Evolutionary conservation across 1,140 invertebrate genomes (phyloP), one percentile per base, ranked within the genome.

Genomic region (Zophobas morio): DNA sequence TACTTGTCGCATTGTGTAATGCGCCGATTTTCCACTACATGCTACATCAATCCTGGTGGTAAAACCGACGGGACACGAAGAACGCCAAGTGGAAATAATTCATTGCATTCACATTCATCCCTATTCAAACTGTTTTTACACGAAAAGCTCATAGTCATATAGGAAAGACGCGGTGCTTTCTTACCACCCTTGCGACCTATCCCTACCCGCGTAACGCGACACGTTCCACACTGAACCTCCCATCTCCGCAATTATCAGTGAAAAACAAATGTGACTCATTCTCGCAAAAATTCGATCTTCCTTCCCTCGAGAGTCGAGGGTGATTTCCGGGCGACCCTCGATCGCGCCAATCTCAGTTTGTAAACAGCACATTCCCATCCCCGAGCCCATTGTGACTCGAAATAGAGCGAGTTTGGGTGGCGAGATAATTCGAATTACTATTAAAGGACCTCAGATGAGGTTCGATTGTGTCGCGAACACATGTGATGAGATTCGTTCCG

Each of bases 171-270:
- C 20, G 20, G 20, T 20, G 20, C 20, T 20, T 20, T 20, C 20
- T 20, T 20, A 20, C 20, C 20, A 20, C 79, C 66, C 77, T 54
- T 77, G 63, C 71, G 77, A 80, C 79, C 79, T 80, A 80, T 74
- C 79, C 79, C 79, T 80, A 80, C 71, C 40, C 74, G 35, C 32
- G 57, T 46, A 75, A 20, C 20, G 49, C 49, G 49, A 51, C 49
- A 53, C 49, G 49, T 60, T 35, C 39, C 60, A 51, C 33, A 66
- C 42, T 39, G 60, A 66, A 66, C 60, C 37, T 66, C 20, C 42
- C 60, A 33, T 32, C 53, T 54, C 39, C 20, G n/a, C 57, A 66
- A 66, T 66, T 66, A 66, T 66, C 60, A 20, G 3, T 20, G 34
- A 33, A 66, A 66, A 66, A 66, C 60, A 66, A 66, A 66, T 66